A percentile compares a stretch with the other conserved stretches of the same genome.
These are phyloP conservation scores for Drosophila virilis DNA, from an alignment of 1,140 invertebrate genomes.

Conservation along the genomic window DNA sequence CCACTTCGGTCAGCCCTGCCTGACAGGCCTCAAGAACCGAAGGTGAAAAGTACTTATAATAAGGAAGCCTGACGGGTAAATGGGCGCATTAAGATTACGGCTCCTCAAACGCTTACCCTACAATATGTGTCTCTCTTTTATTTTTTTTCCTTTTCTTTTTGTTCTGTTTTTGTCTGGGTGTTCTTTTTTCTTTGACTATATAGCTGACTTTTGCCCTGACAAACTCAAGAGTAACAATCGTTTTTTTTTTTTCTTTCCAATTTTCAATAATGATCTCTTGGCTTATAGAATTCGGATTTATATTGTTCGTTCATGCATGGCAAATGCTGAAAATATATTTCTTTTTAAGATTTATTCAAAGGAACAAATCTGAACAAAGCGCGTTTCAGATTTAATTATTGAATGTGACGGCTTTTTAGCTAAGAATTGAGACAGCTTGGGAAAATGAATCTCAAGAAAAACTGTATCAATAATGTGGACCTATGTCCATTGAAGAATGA, in stretches of 20 bases:
- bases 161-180: background rate
- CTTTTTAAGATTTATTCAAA: conserved; percentile 3
- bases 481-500: too few species aligned
- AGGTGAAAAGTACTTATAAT: conserved; percentile 73
- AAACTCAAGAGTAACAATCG: conserved; percentile 7
- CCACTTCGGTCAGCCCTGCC: conserved; percentile 53
- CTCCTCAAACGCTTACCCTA: conserved; percentile 19
- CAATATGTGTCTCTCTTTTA: conserved; percentile 6
- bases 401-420: conserved; percentile 4
- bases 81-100: conserved; percentile 38
- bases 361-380: conserved; percentile 5
- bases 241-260: background rate
- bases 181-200: conserved; percentile 1
- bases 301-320: conserved; percentile 1
- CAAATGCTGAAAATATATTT: background rate
- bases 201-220: conserved; percentile 27
- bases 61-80: conserved; percentile 44
- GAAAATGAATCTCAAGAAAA: background rate
- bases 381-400: conserved; percentile 1
- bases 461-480: background rate
- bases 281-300: background rate
- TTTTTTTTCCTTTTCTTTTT: background rate
- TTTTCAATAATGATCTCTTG: background rate
- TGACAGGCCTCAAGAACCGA: conserved; percentile 42
- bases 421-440: background rate